phyloP scores from a whole-genome alignment of 2,888 invertebrate species.

The Monoplex corrugatus region DNA sequence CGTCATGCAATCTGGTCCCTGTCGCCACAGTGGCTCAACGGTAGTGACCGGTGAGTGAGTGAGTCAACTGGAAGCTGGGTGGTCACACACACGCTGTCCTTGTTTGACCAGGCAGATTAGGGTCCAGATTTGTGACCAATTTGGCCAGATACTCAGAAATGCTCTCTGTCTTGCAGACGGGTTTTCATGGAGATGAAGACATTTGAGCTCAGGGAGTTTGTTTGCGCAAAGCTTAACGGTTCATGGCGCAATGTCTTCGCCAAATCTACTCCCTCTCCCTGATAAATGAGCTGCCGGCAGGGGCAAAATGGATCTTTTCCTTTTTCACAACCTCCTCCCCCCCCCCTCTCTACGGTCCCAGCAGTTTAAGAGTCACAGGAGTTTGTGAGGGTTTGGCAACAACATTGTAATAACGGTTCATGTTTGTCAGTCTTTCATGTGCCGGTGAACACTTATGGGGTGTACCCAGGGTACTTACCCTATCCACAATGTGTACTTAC shows the following conservation, averaged over 20 bases:
- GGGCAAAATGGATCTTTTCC: background rate
- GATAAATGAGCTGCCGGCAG: background rate
- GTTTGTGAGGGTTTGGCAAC: background rate
- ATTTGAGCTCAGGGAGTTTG: background rate
- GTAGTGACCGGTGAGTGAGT: background rate
- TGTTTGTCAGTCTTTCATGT: background rate
- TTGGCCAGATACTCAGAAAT: conserved; percentile 3
- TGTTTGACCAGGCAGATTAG: conserved; percentile 22
- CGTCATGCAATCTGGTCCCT: background rate
- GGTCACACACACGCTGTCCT: no score
- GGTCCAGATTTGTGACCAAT: conserved; percentile 4
- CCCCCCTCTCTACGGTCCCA: no score
- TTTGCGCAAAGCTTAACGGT: background rate
- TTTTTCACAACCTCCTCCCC: no score
- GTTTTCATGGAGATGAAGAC: background rate
- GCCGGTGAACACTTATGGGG: background rate
- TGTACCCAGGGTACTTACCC: no score
- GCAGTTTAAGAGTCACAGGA: background rate
- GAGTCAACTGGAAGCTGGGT: background rate
- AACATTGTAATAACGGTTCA: background rate
- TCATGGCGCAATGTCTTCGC: background rate
- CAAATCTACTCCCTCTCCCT: background rate
- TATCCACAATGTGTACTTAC: no score
- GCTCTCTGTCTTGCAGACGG: background rate
- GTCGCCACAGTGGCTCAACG: conserved; percentile 22